Evolutionary conservation across 2,113 vertebrate genomes (phyloP).

Genomic region (Plecturocebus donacophilus): DNA sequence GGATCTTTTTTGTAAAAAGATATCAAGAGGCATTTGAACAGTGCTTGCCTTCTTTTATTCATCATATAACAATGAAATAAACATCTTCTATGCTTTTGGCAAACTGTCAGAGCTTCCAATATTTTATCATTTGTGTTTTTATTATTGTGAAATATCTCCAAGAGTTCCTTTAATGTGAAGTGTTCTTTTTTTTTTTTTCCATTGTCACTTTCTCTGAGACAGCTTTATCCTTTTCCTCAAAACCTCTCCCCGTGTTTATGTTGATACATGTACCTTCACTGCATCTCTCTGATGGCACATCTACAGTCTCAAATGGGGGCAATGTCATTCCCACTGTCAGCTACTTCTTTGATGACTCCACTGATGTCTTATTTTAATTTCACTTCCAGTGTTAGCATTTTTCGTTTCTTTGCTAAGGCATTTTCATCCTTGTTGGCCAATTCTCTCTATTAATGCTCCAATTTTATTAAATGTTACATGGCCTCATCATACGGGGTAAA

Average conservation of each 20-base stretch:
- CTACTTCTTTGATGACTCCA: background rate
- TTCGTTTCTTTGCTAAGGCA: background rate
- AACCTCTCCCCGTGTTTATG: background rate
- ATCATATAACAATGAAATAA: background rate
- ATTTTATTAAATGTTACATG: background rate
- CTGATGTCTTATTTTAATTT: background rate
- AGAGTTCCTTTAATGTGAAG: background rate
- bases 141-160: background rate
- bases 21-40: background rate
- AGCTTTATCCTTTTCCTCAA: background rate
- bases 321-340: background rate
- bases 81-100: background rate
- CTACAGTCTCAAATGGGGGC: background rate
- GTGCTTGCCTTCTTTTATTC: background rate
- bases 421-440: background rate
- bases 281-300: background rate
- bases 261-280: background rate
- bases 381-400: background rate
- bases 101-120: background rate
- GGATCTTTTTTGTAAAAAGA: background rate
- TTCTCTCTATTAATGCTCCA: background rate
- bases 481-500: background rate
- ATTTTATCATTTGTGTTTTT: background rate
- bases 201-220: background rate
- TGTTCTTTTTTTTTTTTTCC: background rate